Percentiles rank a stretch among this genome's conserved stretches.
Conservation (phyloP, 2,888 invertebrate species). For the Alcis repandata region DNA sequence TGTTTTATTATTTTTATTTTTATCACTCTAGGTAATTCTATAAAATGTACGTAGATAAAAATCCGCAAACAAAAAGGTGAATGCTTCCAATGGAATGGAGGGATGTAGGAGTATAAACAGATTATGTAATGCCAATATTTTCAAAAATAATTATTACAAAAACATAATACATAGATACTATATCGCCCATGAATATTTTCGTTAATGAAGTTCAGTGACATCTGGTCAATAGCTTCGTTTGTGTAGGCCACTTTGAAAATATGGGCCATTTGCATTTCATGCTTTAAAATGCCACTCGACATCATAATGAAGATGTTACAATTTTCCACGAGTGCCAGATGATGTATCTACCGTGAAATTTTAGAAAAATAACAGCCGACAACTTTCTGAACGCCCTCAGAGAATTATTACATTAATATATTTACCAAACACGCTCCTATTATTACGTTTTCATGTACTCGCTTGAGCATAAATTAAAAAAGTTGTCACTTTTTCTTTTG, state of each 20-base stretch:
- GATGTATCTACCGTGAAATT: conserved; percentile 85
- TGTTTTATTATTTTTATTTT: conserved; percentile 67
- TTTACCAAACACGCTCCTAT: conserved; percentile 85
- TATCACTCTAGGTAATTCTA: conserved; percentile 56
- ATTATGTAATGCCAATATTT: conserved; percentile 38
- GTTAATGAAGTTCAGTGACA: background rate
- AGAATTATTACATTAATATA: conserved; percentile 85
- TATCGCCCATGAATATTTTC: background rate
- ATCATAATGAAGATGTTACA: conserved; percentile 77
- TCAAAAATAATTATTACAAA: too few species aligned
- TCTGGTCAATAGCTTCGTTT: conserved; percentile 52
- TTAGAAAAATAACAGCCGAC: conserved; percentile 75
- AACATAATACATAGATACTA: too few species aligned
- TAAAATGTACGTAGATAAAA: conserved; percentile 65
- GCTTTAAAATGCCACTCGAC: conserved; percentile 54
- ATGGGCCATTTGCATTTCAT: conserved; percentile 44
- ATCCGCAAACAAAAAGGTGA: conserved; percentile 66
- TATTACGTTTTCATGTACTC: conserved; percentile 86
- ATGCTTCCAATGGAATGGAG: conserved; percentile 58
- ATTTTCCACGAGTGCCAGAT: conserved; percentile 75
- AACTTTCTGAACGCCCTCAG: conserved; percentile 72
- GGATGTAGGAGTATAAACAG: conserved; percentile 46
- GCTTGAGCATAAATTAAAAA: conserved; percentile 84
- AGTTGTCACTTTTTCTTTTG: conserved; percentile 85
- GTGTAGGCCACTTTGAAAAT: conserved; percentile 45